Percentiles rank a stretch among this genome's conserved stretches.
Conservation (phyloP, 2,113 vertebrate genomes). For the Heteronetta atricapilla region DNA sequence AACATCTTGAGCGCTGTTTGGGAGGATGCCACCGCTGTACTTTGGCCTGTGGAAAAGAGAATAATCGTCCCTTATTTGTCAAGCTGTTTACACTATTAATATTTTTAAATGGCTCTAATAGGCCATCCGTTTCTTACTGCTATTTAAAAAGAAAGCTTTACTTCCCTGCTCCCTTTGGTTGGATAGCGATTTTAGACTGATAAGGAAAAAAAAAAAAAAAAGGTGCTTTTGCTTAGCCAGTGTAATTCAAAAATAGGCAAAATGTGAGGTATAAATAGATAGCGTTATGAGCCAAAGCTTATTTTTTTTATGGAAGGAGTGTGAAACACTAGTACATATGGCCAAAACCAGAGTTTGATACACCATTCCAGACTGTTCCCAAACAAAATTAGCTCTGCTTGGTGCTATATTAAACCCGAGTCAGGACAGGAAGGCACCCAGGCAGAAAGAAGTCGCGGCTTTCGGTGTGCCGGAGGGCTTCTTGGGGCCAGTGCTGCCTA, state of each 20-base stretch:
- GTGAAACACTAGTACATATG: neutral
- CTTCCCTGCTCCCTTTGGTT: neutral
- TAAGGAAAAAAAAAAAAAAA: neutral
- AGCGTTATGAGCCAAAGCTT: neutral
- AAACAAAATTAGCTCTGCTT: conserved; percentile 31
- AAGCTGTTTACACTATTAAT: conserved; percentile 36
- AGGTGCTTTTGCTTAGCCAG: neutral
- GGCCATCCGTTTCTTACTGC: neutral
- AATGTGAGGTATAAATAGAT: conserved; percentile 26
- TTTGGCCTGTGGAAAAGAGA: conserved; percentile 20
- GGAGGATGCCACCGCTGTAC: conserved; percentile 36
- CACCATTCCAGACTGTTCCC: neutral
- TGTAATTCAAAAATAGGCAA: conserved; percentile 19
- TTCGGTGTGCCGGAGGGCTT: conserved; percentile 36
- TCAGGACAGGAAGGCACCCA: conserved; percentile 36
- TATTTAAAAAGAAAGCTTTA: neutral
- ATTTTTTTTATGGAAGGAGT: neutral
- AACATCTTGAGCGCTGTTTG: conserved; percentile 16
- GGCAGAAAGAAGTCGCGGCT: conserved; percentile 6
- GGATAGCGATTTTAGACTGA: neutral
- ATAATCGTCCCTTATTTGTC: conserved; percentile 15
- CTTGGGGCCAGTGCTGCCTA: neutral
- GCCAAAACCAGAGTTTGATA: neutral
- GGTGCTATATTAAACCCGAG: conserved; percentile 50
- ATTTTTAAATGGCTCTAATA: conserved; percentile 37